Evolutionary conservation across 1,140 invertebrate species (phyloP).

Genomic region (Drosophila kanapiae): DNA sequence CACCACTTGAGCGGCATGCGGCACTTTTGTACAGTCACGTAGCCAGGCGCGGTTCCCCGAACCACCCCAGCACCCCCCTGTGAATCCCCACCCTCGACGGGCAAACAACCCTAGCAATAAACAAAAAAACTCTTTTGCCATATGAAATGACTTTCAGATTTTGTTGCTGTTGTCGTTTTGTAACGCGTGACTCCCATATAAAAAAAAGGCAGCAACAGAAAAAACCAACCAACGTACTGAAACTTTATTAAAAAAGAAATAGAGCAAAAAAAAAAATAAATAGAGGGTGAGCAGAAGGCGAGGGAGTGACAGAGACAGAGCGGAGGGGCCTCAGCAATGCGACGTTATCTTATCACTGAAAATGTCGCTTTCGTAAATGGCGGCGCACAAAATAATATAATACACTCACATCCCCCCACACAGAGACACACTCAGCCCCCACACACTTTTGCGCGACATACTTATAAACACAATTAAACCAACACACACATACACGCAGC

Average conservation of each 20-base stretch:
- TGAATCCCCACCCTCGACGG: slow-evolving; percentile 10
- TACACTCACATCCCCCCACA: slow-evolving; percentile 19
- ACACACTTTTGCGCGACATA: background rate
- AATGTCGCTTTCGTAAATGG: slow-evolving; percentile 80
- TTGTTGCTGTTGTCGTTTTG: slow-evolving; percentile 59
- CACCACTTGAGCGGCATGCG: slow-evolving; percentile 61
- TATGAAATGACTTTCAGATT: slow-evolving; percentile 74
- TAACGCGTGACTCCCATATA: slow-evolving; percentile 79
- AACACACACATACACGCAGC: slow-evolving; percentile 5
- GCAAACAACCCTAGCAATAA: slow-evolving; percentile 61
- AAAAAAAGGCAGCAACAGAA: slow-evolving; percentile 10
- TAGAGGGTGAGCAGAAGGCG: slow-evolving; percentile 21
- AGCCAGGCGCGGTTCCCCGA: slow-evolving; percentile 36
- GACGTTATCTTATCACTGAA: slow-evolving; percentile 71
- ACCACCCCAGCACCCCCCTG: background rate
- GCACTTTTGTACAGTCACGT: slow-evolving; percentile 78
- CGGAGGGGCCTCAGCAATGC: slow-evolving; percentile 47
- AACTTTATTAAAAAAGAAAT: slow-evolving; percentile 74
- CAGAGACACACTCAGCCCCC: slow-evolving; percentile 6
- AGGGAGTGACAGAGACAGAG: slow-evolving; percentile 35
- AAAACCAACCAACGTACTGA: slow-evolving; percentile 41
- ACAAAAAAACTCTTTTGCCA: slow-evolving; percentile 68
- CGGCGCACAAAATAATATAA: slow-evolving; percentile 73
- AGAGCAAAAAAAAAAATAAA: slow-evolving; percentile 70
- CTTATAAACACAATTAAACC: slow-evolving; percentile 7